These are phyloP conservation scores for Tetramorium simillimum DNA, from an alignment of 1,140 invertebrate species.

Conservation along the genomic window DNA sequence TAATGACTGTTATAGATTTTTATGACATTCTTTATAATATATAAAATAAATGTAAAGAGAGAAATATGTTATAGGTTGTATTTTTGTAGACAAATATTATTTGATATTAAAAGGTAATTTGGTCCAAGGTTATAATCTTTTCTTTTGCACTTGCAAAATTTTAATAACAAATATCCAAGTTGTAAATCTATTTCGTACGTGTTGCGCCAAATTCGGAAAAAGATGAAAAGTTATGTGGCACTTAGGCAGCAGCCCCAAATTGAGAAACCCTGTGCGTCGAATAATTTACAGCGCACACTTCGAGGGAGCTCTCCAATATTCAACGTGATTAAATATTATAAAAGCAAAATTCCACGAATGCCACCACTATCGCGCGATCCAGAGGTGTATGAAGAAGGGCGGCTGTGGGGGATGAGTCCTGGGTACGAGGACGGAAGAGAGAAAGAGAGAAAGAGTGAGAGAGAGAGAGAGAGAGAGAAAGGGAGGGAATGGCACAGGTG, in stretches of 20 bases:
- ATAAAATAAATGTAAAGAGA: background rate
- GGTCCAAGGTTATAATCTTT: background rate
- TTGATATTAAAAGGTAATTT: background rate
- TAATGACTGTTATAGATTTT: background rate
- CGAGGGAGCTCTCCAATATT: slow-evolving; percentile 71
- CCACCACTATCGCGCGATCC: slow-evolving; percentile 69
- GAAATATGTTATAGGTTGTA: too few relatives aligned
- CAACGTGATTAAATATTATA: slow-evolving; percentile 80
- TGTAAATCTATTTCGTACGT: background rate
- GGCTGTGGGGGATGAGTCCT: background rate
- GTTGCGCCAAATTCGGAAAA: background rate
- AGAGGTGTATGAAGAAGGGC: slow-evolving; percentile 29
- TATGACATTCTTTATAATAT: background rate
- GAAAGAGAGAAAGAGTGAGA: slow-evolving; percentile 30
- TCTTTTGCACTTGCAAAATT: background rate
- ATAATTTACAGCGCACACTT: slow-evolving; percentile 66
- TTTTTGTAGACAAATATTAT: background rate
- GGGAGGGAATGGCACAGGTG: slow-evolving; percentile 34
- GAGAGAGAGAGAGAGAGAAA: slow-evolving; percentile 41
- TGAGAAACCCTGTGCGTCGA: slow-evolving; percentile 51
- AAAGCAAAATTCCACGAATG: slow-evolving; percentile 79
- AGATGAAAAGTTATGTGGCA: background rate
- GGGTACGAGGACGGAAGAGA: slow-evolving; percentile 47
- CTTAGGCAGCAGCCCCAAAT: slow-evolving; percentile 32
- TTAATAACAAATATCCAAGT: background rate